Conservation (phyloP, 1,140 invertebrate genomes). For the Tetraneura akinire region DNA sequence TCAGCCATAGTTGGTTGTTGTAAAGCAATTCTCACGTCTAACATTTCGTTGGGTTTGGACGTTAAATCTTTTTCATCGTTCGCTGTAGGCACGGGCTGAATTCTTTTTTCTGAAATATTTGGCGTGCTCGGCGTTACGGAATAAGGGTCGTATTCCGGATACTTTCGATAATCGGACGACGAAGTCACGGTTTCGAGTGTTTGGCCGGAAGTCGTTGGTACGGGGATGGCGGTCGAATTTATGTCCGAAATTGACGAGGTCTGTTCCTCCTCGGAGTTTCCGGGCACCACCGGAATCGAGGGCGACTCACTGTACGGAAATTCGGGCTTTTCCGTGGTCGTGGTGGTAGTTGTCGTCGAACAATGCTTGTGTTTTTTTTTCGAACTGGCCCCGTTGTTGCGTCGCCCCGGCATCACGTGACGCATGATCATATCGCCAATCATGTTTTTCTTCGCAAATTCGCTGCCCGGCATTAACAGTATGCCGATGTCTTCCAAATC, state of each 20-base stretch:
- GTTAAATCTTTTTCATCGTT: neutral
- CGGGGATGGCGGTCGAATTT: no score
- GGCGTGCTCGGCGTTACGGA: neutral
- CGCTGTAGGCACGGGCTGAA: neutral
- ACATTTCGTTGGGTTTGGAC: neutral
- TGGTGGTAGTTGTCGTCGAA: neutral
- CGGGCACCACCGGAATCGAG: neutral
- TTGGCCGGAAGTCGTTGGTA: neutral
- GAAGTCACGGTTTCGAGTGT: neutral
- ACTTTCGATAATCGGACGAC: no score
- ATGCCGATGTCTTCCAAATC: constrained; percentile 19
- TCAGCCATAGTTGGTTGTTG: neutral
- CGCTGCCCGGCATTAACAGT: neutral
- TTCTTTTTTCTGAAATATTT: neutral
- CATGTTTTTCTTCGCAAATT: neutral
- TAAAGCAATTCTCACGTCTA: neutral
- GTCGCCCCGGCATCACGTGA: neutral
- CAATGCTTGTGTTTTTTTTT: constrained; percentile 14
- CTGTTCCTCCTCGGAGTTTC: constrained; percentile 1
- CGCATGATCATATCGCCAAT: no score
- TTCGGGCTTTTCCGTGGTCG: neutral
- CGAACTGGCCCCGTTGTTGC: neutral
- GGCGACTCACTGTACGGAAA: no score
- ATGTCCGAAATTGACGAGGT: neutral
- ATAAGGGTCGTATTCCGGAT: neutral